Percentiles rank a stretch among this genome's conserved stretches.
phyloP scores from a whole-genome alignment of 1,140 invertebrate species.

The Trialeurodes vaporariorum region DNA sequence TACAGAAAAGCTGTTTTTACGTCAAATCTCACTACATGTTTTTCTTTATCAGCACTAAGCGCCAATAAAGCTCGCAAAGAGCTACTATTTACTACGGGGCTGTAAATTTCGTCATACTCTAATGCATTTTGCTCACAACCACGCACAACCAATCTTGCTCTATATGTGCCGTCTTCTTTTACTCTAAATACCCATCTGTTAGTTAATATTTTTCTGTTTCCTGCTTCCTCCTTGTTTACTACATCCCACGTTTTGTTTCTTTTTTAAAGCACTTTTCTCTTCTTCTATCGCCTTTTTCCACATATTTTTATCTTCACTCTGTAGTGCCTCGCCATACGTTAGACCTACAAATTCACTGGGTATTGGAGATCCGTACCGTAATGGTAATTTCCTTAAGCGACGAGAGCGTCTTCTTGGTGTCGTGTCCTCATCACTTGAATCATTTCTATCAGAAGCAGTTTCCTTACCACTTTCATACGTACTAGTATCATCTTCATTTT shows the following conservation, averaged over 20 bases:
- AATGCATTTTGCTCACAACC: slow-evolving; percentile 16
- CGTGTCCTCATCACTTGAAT: no score
- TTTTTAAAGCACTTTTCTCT: background rate
- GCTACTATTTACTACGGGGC: slow-evolving; percentile 12
- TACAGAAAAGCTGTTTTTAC: slow-evolving; percentile 30
- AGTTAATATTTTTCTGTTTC: background rate
- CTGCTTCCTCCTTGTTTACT: background rate
- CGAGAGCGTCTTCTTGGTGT: background rate
- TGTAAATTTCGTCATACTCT: slow-evolving; percentile 16
- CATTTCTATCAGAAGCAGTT: no score
- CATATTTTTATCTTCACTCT: background rate
- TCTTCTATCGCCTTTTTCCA: slow-evolving; percentile 3
- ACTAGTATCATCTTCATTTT: background rate
- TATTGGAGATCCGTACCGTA: background rate
- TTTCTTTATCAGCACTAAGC: slow-evolving; percentile 13
- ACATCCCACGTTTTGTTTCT: slow-evolving; percentile 4
- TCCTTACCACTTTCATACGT: no score
- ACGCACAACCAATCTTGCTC: slow-evolving; percentile 18
- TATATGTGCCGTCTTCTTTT: slow-evolving; percentile 11
- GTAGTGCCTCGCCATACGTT: background rate
- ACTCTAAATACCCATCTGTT: background rate
- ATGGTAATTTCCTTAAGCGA: slow-evolving; percentile 1
- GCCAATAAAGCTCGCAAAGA: slow-evolving; percentile 11
- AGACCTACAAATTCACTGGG: background rate
- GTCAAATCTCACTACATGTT: slow-evolving; percentile 28